These are phyloP conservation scores for Setophaga kirtlandii DNA, from an alignment of 2,113 vertebrate genomes.

Conservation along the genomic window DNA sequence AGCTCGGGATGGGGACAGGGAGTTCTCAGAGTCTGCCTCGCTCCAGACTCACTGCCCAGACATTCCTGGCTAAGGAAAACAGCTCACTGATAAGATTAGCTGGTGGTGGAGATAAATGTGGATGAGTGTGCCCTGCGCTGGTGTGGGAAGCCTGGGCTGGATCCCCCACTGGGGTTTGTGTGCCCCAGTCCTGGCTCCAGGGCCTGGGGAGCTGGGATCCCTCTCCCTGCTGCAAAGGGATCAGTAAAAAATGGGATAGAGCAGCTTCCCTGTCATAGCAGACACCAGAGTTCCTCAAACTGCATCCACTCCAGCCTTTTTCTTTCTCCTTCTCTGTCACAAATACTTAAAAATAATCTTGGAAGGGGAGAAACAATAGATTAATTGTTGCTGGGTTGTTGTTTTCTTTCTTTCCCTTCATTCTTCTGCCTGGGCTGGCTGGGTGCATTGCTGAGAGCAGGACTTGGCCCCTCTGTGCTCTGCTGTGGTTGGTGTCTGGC, in stretches of 20 bases:
- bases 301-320: neutral
- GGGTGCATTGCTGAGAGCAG: neutral
- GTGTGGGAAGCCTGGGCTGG: neutral
- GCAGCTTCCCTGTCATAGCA: neutral
- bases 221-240: neutral
- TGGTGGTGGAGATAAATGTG: neutral
- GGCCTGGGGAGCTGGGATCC: neutral
- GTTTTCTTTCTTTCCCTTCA: neutral
- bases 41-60: neutral
- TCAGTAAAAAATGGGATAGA: neutral
- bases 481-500: neutral
- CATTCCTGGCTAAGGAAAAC: neutral
- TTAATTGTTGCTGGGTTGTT: neutral
- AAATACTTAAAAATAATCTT: neutral
- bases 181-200: neutral
- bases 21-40: neutral
- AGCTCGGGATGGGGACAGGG: neutral
- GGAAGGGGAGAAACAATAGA: neutral
- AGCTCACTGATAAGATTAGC: neutral
- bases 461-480: neutral
- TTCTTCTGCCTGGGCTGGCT: neutral
- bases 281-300: neutral
- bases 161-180: rapidly evolving
- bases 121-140: neutral
- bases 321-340: neutral